These are phyloP conservation scores for Andricus grossulariae DNA, from an alignment of 1,140 invertebrate species.

Conservation along the genomic window DNA sequence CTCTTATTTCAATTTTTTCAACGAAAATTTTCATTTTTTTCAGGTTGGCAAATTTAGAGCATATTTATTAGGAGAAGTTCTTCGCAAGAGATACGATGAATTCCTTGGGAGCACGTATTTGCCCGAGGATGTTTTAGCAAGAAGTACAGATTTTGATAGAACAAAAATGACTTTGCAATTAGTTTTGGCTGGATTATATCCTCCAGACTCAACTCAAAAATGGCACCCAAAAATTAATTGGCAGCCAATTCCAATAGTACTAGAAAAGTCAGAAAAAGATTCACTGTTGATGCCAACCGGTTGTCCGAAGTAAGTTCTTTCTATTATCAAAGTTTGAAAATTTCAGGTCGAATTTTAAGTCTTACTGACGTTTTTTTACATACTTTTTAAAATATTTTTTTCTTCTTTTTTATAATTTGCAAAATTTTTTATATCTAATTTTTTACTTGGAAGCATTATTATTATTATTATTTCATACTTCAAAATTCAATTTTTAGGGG, in stretches of 20 bases:
- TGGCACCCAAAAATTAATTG: conserved; percentile 57
- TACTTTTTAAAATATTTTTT: too few relatives aligned
- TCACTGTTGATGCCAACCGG: conserved; percentile 21
- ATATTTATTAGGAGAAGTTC: conserved; percentile 69
- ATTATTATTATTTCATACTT: too few relatives aligned
- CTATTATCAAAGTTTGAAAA: not conserved
- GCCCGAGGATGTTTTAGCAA: conserved; percentile 67
- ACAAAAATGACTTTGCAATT: conserved; percentile 78
- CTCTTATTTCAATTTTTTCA: not conserved
- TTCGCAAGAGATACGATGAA: conserved; percentile 69
- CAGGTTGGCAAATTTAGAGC: conserved; percentile 74
- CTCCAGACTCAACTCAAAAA: conserved; percentile 45
- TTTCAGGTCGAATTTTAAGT: not conserved
- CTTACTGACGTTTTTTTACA: too few relatives aligned
- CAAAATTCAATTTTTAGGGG: too few relatives aligned
- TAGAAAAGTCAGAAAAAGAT: conserved; percentile 43
- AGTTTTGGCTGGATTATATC: conserved; percentile 75
- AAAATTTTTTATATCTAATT: too few relatives aligned
- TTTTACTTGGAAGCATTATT: too few relatives aligned
- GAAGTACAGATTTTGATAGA: conserved; percentile 74
- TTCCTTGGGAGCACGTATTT: conserved; percentile 71
- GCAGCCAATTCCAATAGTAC: conserved; percentile 58
- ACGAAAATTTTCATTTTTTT: not conserved
- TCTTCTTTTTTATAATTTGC: too few relatives aligned
- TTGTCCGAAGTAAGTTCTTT: not conserved